phyloP scores from a whole-genome alignment of 1,140 invertebrate genomes.

The Globodera ellingtonae region DNA sequence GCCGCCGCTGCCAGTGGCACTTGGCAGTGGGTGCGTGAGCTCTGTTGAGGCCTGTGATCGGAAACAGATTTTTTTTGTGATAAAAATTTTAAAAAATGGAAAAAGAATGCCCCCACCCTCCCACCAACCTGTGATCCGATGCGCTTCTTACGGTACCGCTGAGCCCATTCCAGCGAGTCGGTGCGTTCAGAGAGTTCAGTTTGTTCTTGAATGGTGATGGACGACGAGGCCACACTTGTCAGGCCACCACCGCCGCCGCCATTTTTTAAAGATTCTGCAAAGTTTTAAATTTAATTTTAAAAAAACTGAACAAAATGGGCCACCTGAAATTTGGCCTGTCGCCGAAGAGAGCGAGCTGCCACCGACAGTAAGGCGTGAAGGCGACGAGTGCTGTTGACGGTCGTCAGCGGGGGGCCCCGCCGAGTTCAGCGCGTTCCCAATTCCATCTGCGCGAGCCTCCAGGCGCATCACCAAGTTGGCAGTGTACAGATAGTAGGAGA shows the following conservation, averaged over 20 bases:
- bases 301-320: not conserved
- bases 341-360: not conserved
- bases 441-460: conserved; percentile 82
- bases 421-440: conserved; percentile 79
- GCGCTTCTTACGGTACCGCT: conserved; percentile 74
- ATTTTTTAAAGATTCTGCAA: not conserved
- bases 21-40: not conserved
- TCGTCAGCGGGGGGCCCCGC: conserved; percentile 74
- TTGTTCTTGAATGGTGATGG: not conserved
- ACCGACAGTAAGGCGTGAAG: not conserved
- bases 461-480: conserved; percentile 86
- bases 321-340: not conserved
- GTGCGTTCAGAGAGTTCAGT: conserved; percentile 3
- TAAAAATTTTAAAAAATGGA: not conserved
- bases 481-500: conserved; percentile 78
- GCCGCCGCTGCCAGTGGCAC: not conserved
- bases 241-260: too few species aligned
- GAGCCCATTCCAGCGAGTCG: conserved; percentile 38
- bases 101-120: not conserved
- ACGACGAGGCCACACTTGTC: conserved; percentile 11
- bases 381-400: not conserved
- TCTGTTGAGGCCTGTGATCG: conserved; percentile 24
- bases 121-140: conserved; percentile 66
- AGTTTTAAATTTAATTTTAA: not conserved
- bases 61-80: conserved; percentile 3